Evolutionary conservation across 1,140 invertebrate species (phyloP).

Genomic region (Calephelis virginiensis): DNA sequence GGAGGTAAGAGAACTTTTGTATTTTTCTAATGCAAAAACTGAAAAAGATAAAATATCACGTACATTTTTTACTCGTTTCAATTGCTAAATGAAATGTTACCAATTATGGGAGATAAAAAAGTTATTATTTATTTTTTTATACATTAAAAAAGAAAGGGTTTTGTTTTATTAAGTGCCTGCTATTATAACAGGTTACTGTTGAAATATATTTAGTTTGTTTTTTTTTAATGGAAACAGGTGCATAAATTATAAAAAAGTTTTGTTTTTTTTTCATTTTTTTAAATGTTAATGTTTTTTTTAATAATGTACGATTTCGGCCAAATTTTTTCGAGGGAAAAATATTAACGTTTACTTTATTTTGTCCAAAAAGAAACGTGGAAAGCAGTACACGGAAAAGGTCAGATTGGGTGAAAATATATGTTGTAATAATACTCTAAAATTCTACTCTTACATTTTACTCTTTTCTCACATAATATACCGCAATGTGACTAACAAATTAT

Average conservation of each 20-base stretch:
- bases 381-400: conserved; percentile 71
- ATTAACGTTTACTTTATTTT: conserved; percentile 48
- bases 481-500: conserved; percentile 56
- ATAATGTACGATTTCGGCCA: no score
- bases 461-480: conserved; percentile 20
- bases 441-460: conserved; percentile 49
- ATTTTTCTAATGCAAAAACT: background rate
- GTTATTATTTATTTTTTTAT: no score
- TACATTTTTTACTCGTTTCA: background rate
- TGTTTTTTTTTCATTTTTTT: no score
- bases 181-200: no score
- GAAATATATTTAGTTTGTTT: no score
- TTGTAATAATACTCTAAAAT: conserved; percentile 69
- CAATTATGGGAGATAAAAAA: no score
- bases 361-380: conserved; percentile 74
- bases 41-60: background rate
- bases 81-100: background rate
- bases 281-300: no score
- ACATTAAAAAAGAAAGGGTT: no score
- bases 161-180: no score
- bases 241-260: no score
- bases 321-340: background rate
- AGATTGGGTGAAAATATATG: conserved; percentile 64
- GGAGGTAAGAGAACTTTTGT: conserved; percentile 78
- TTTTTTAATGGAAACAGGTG: no score